These are phyloP conservation scores for Capreolus pygargus DNA, from an alignment of 2,113 vertebrate genomes.

Conservation along the genomic window DNA sequence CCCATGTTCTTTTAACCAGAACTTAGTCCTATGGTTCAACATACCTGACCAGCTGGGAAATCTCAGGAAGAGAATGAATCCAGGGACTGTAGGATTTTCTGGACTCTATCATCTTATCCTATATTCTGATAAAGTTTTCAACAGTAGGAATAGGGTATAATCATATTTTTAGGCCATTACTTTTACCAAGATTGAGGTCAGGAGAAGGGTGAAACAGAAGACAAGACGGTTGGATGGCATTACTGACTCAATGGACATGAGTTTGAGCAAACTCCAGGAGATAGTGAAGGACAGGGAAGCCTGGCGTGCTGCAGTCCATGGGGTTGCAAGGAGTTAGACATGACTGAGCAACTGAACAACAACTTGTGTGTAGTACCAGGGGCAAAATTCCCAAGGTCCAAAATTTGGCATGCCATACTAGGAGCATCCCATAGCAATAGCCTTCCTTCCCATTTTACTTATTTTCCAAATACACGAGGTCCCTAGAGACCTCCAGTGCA, in stretches of 20 bases:
- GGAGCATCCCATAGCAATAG: background rate
- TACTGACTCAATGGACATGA: background rate
- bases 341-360: rapidly evolving
- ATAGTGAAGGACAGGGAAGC: background rate
- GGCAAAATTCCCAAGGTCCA: background rate
- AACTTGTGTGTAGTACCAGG: background rate
- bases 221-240: background rate
- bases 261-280: background rate
- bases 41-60: background rate
- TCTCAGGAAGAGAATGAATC: background rate
- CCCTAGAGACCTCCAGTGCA: background rate
- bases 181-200: background rate
- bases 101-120: background rate
- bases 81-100: background rate
- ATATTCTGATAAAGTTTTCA: background rate
- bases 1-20: background rate
- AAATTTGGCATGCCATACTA: background rate
- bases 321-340: background rate
- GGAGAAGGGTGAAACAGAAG: background rate
- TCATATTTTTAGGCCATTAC: background rate
- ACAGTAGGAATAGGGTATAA: background rate
- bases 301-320: background rate
- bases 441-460: background rate
- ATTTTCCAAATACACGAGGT: background rate
- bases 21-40: background rate